Evolutionary conservation across 2,113 vertebrate species (phyloP).

Genomic region (Pseudopodoces humilis): DNA sequence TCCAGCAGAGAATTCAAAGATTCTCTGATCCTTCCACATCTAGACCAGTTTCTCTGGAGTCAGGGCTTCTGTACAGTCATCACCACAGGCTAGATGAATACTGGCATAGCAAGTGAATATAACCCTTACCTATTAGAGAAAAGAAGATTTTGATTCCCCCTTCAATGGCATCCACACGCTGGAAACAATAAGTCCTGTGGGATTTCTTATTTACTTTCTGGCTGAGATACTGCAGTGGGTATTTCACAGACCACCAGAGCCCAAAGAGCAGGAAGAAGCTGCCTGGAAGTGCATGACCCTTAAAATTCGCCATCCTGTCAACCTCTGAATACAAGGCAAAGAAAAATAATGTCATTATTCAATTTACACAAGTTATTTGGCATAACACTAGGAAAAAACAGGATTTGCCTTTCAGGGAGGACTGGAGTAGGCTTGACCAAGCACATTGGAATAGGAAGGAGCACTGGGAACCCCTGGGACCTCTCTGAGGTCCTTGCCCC

Average conservation of each 20-base stretch:
- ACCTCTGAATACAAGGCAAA: not conserved
- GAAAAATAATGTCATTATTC: not conserved
- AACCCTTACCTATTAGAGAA: conserved; percentile 82
- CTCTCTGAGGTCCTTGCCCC: not conserved
- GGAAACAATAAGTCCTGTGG: conserved; percentile 31
- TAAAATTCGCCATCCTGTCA: conserved; percentile 89
- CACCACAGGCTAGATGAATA: not conserved
- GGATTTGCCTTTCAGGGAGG: not conserved
- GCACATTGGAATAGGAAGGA: not conserved
- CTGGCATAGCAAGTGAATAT: not conserved
- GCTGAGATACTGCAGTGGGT: conserved; percentile 76
- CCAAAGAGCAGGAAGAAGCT: conserved; percentile 90
- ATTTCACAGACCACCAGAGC: conserved; percentile 90
- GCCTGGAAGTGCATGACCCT: conserved; percentile 92
- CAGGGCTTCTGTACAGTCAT: not conserved
- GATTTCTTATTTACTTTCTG: conserved; percentile 63
- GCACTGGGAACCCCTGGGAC: not conserved
- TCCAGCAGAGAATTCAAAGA: not conserved
- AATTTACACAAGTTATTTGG: not conserved
- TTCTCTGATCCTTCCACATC: not conserved
- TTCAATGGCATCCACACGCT: conserved; percentile 81
- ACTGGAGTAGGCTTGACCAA: not conserved
- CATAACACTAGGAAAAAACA: rapidly evolving
- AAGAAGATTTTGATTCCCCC: conserved; percentile 78
- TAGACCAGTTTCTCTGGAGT: not conserved